Base-by-base conservation (phyloP, 2,113 vertebrate species). In the Marmota flaviventris region DNA sequence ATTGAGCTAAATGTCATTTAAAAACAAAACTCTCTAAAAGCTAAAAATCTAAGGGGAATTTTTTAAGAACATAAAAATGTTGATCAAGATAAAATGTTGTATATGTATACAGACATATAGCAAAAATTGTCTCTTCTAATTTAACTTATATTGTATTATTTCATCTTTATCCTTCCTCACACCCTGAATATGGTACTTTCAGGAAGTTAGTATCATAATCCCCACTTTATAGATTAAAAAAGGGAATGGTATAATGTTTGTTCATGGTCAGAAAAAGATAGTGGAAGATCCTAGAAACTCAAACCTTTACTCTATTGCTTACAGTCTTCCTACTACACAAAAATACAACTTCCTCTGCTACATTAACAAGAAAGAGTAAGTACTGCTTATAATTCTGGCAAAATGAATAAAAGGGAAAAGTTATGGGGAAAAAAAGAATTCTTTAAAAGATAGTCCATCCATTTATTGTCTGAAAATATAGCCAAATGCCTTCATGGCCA, bases 41-140 rank as follows among this genome's bases (percentile, higher is more conserved):
- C 20, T 91, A 70, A 86, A 95, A 67, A 78, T 70, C 48, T 76
- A 93, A 78, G 25, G 34, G 32, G 37, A 81, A 81, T 42, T 84
- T 58, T 85, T 79, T 51, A 56, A 65, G 37, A 12, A 14, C 4
- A 87, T 65, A 73, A 56, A 95, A 79, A 81, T 45, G 58, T 61
- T 65, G 84, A 94, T 45, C 20, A 83, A 76, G 27, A 32, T 56
- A 76, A 77, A 91, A 65, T 24, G 11, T 37, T 29, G 25, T 17
- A 69, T 8, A 53, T 51, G 18, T 37, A 48, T 42, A 37, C 34
- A 96, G 76, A 91, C 29, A 92, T 8, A 16, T 13, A 73, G 88
- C 3, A 84, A 22, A 89, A 93, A 73, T 24, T 77, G 34, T 70
- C 73, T 51, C 51, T 67, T 85, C 67, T 45, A 24, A 42, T 34